phyloP scores from a whole-genome alignment of 2,797 vertebrate species.

The Pipistrellus pygmaeus region DNA sequence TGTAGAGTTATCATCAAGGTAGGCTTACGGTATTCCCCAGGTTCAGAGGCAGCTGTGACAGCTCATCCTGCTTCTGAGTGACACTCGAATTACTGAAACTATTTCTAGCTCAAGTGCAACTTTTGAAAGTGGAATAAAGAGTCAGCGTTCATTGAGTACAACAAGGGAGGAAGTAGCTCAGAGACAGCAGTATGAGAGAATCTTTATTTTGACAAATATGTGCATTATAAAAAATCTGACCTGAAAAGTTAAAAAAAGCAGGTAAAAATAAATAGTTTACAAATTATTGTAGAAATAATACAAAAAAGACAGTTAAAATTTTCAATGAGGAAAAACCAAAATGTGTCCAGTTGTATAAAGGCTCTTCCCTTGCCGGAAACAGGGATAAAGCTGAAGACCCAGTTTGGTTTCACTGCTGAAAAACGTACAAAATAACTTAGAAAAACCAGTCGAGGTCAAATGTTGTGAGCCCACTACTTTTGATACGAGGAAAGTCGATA shows the following conservation, averaged over 20 bases:
- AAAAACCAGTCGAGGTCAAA: slow-evolving; percentile 82
- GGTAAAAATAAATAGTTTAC: slow-evolving; percentile 91
- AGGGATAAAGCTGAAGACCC: slow-evolving; percentile 79
- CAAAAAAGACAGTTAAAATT: slow-evolving; percentile 86
- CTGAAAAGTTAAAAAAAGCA: slow-evolving; percentile 82
- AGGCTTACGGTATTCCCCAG: not conserved
- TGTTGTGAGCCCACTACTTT: slow-evolving; percentile 71
- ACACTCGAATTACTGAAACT: not conserved
- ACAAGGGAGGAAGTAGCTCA: slow-evolving; percentile 22
- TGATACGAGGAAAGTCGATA: slow-evolving; percentile 47
- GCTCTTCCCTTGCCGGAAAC: slow-evolving; percentile 81
- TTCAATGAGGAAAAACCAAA: slow-evolving; percentile 81
- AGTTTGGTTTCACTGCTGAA: slow-evolving; percentile 81
- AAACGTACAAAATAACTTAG: slow-evolving; percentile 84
- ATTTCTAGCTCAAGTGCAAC: not conserved
- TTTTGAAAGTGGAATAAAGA: slow-evolving; percentile 19
- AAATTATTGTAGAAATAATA: slow-evolving; percentile 83
- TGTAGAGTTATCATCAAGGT: not conserved
- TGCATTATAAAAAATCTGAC: slow-evolving; percentile 82
- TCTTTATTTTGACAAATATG: slow-evolving; percentile 86
- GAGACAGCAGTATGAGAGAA: slow-evolving; percentile 69
- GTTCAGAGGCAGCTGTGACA: not conserved
- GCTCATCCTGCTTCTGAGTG: not conserved
- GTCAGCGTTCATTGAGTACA: slow-evolving; percentile 1
- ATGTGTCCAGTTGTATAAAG: slow-evolving; percentile 82